A percentile compares a stretch with the other conserved stretches of the same genome.
phyloP scores from a whole-genome alignment of 2,113 vertebrate species.

The Pygathrix nemaeus region DNA sequence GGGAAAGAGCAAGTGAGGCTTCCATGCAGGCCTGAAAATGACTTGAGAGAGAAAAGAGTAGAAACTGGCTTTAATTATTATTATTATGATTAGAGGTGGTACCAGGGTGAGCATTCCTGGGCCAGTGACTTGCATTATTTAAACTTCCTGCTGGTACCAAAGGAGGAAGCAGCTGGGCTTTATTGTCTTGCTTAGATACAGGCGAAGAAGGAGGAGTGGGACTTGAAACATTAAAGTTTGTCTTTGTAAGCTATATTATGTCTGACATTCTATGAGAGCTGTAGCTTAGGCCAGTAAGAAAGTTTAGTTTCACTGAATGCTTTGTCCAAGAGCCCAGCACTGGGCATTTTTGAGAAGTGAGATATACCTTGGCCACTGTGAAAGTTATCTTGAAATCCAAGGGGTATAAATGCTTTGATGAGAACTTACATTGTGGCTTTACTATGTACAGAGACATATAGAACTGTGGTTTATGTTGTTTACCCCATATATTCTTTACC shows the following conservation, averaged over 20 bases:
- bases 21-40: not conserved
- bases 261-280: not conserved
- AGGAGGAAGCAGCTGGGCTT: not conserved
- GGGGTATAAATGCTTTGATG: not conserved
- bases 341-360: not conserved
- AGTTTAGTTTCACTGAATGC: not conserved
- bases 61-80: not conserved
- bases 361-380: not conserved
- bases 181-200: not conserved
- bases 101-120: not conserved
- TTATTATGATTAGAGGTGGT: not conserved
- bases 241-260: not conserved
- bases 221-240: not conserved
- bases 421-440: not conserved
- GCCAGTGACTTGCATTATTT: not conserved
- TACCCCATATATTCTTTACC: not conserved
- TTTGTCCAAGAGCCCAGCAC: not conserved
- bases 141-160: not conserved
- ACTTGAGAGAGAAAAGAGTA: not conserved
- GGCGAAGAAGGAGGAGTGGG: not conserved
- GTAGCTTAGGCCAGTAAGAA: not conserved
- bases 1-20: not conserved
- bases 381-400: not conserved
- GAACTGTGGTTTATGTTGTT: no score
- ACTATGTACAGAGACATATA: not conserved